These are phyloP conservation scores for Callitettix versicolor DNA, from an alignment of 1,140 invertebrate species.

Conservation along the genomic window DNA sequence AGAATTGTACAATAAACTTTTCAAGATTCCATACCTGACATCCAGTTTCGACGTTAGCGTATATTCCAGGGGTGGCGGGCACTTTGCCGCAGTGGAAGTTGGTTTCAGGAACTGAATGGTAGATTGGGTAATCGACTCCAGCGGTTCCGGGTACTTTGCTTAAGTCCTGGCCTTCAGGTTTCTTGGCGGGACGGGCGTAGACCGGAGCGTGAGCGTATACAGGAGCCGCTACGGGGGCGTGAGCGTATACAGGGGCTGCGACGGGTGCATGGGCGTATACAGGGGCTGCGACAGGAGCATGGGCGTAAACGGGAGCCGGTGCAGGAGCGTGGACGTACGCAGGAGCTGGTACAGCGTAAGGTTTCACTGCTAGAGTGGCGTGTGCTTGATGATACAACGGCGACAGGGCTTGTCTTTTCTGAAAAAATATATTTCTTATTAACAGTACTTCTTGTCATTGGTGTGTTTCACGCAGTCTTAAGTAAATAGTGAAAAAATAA, in stretches of 20 bases:
- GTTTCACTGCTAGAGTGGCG: not conserved
- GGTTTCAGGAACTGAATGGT: constrained; percentile 62
- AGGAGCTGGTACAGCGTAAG: not conserved
- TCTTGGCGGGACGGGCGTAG: not conserved
- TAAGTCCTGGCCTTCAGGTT: constrained; percentile 45
- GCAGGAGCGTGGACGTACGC: not conserved
- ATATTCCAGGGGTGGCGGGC: constrained; percentile 69
- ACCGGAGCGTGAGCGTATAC: not conserved
- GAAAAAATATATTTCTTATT: no score
- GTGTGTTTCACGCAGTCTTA: no score
- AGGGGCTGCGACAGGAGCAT: not conserved
- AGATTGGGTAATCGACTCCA: constrained; percentile 68
- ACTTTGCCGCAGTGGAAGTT: constrained; percentile 64
- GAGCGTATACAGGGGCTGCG: not conserved
- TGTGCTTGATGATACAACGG: no score
- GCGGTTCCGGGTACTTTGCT: constrained; percentile 65
- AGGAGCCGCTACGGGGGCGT: not conserved
- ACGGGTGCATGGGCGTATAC: not conserved
- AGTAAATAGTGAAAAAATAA: no score
- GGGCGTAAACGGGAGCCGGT: not conserved
- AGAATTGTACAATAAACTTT: no score
- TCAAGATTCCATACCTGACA: constrained; percentile 66
- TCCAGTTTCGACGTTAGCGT: constrained; percentile 75
- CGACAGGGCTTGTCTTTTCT: no score
- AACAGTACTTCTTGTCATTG: no score